Base-by-base conservation (phyloP, 1,140 invertebrate genomes). In the Babylonia areolata region DNA sequence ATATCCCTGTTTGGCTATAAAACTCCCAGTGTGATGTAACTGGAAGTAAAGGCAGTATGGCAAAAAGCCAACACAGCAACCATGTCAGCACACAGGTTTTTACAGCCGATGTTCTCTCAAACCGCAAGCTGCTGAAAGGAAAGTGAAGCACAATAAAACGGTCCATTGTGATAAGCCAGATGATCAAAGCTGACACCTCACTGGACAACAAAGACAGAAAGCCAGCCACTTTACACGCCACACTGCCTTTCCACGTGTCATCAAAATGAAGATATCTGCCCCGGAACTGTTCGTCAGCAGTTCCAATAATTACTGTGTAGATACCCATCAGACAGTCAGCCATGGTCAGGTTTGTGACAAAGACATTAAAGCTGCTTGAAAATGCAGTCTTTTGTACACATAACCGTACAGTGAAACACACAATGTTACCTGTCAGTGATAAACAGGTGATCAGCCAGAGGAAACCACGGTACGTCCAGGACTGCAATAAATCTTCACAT, bases 211-310 rank as follows among this genome's bases (percentile, higher is more conserved):
- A 42, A 31, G 78, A 86, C 33, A 86, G 80, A 82, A 86, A 86
- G 1, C 85, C 85, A 6, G 85, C 85, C 28, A 79, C 64, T 9
- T 81, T 69, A 37, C 85, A 86, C 12, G 39, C 33, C 2, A 37
- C 31, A 33, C 79, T 82, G 42, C 23, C 82, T 51, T 73, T 86
- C 85, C 85, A 86, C 23, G 69, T 80, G 12, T 6, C 33, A 1
- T 81, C 85, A 9, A 69, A 23, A 17, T 39, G 33, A 37, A 82
- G 78, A 33, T 87, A 87, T 28, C 37, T 39, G 73, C 93, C 95
- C 0, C 80, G 31, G 69, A 73, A 86, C 58, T 42, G 54, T 28
- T 31, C 40, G 46, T 86, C 85, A 28, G 85, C 85, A 17, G 80
- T 20, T 33, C 85, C 85, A 12, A 86, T 82, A 40, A 86, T 73